phyloP scores from a whole-genome alignment of 2,888 invertebrate species.

The Cheilosia soror region DNA sequence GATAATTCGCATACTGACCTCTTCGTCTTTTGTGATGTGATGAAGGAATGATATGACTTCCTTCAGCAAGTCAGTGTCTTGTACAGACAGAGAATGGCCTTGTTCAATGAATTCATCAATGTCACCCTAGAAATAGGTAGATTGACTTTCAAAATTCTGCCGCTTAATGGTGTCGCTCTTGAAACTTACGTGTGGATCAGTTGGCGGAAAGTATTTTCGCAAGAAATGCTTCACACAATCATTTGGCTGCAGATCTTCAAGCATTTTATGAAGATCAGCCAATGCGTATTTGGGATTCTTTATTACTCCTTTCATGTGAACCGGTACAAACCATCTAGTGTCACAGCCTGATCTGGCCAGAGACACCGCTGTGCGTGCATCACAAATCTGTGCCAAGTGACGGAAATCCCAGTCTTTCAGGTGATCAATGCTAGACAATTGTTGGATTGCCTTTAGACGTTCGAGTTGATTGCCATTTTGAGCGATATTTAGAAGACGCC shows the following conservation, averaged over 20 bases:
- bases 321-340: slow-evolving; percentile 89
- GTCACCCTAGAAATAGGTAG: slow-evolving; percentile 77
- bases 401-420: slow-evolving; percentile 88
- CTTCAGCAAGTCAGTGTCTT: slow-evolving; percentile 82
- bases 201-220: slow-evolving; percentile 81
- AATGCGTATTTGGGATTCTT: slow-evolving; percentile 82
- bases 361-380: slow-evolving; percentile 90
- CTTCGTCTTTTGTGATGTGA: slow-evolving; percentile 82
- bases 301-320: slow-evolving; percentile 85
- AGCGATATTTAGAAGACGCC: slow-evolving; percentile 87
- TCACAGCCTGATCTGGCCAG: slow-evolving; percentile 91
- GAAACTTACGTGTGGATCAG: slow-evolving; percentile 79
- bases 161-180: neutral
- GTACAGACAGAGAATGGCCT: slow-evolving; percentile 78
- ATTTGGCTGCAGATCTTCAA: slow-evolving; percentile 79
- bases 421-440: slow-evolving; percentile 87
- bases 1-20: slow-evolving; percentile 78
- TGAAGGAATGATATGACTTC: slow-evolving; percentile 82
- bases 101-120: slow-evolving; percentile 81
- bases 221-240: slow-evolving; percentile 82
- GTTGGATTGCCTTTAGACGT: slow-evolving; percentile 87
- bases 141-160: neutral
- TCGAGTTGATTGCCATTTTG: slow-evolving; percentile 87
- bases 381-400: slow-evolving; percentile 91
- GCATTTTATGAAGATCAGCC: slow-evolving; percentile 80